Evolutionary conservation across 2,113 vertebrate genomes (phyloP).

Genomic region (Hippocampus mohnikei): DNA sequence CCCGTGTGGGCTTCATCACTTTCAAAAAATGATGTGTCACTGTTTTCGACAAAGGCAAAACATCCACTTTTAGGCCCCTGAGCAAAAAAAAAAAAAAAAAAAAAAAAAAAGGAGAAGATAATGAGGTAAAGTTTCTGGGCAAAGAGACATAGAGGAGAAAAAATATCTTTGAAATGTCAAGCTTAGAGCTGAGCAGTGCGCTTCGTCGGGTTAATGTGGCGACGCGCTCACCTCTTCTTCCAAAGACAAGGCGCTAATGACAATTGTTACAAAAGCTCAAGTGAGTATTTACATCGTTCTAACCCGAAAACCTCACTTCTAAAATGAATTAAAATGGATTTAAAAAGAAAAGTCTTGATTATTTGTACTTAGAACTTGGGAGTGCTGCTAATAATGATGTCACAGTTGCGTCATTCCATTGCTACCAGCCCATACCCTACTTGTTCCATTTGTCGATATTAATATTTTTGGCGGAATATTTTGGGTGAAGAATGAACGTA

Average conservation of each 20-base stretch:
- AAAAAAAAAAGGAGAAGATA: neutral
- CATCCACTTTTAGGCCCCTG: conserved; percentile 40
- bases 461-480: too few relatives aligned
- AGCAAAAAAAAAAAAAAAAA: conserved; percentile 21
- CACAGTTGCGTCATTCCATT: neutral
- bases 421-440: neutral
- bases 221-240: neutral
- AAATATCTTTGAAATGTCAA: conserved; percentile 9
- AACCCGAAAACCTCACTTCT: neutral
- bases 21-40: conserved; percentile 59
- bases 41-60: conserved; percentile 54
- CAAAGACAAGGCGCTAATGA: neutral
- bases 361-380: neutral
- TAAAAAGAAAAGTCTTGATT: neutral
- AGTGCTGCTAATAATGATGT: neutral
- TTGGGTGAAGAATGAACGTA: too few relatives aligned
- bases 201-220: neutral
- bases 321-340: neutral
- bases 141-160: conserved; percentile 15
- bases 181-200: conserved; percentile 5
- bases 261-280: neutral
- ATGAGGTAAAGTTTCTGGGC: conserved; percentile 19
- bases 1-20: conserved; percentile 51
- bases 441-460: too few relatives aligned
- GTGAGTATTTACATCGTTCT: neutral